Evolutionary conservation across 2,113 vertebrate species (phyloP).

Genomic region (Leiothrix lutea): DNA sequence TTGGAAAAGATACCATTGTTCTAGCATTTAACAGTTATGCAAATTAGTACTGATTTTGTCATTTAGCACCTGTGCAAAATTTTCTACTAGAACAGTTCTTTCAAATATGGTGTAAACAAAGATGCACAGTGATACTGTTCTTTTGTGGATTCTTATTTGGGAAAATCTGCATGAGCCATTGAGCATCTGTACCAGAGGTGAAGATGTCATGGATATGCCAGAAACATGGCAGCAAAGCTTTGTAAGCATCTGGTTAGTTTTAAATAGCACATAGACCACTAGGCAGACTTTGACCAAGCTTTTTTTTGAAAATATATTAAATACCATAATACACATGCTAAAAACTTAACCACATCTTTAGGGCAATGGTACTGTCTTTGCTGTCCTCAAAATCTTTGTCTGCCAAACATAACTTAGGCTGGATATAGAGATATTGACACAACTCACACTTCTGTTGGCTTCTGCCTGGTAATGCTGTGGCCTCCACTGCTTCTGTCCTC

Average conservation of each 20-base stretch:
- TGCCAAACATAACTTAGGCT: not conserved
- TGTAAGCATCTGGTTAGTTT: not conserved
- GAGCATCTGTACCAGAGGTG: not conserved
- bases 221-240: not conserved
- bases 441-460: conserved; percentile 52
- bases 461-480: conserved; percentile 2
- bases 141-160: not conserved
- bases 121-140: not conserved
- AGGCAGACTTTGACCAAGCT: not conserved
- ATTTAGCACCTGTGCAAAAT: conserved; percentile 37
- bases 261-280: not conserved
- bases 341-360: not conserved
- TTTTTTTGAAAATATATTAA: not conserved
- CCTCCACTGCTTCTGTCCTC: not conserved
- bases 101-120: conserved; percentile 26
- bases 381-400: not conserved
- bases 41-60: conserved; percentile 41
- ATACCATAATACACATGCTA: not conserved
- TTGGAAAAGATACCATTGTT: conserved; percentile 42
- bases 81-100: conserved; percentile 10
- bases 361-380: not conserved
- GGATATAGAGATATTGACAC: conserved; percentile 29
- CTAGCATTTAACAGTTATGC: conserved; percentile 39
- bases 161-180: not conserved
- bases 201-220: not conserved